Base-by-base conservation (phyloP, 2,113 vertebrate genomes). In the Psilopsiagon aurifrons region DNA sequence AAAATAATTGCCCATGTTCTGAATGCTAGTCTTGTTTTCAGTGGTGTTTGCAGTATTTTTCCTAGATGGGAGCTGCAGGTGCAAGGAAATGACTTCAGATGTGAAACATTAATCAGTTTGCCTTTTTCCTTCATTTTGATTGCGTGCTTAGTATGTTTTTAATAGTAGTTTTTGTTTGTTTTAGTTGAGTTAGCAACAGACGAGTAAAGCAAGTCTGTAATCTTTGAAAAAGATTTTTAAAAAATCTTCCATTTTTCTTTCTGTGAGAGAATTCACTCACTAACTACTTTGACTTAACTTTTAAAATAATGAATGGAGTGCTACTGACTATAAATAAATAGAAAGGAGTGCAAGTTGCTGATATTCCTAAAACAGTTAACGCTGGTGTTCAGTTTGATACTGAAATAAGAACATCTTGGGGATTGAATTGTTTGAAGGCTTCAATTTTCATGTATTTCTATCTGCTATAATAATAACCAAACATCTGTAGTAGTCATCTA, bases 41-140 rank as follows among this genome's bases (percentile, higher is more conserved):
- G 88, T 37, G 9, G 18, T 81, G 31, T 74, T 96, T 88, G 55
- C 95, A 96, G 86, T 93, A 94, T 90, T 97, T 98, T 96, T 91
- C 83, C 71, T 92, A 49, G 83, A 92, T 95, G 71, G 69, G 51
- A 94, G 78, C 83, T 93, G 89, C 94, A 97, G 96, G 88, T 97
- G 89, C 94, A 93, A 97, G 96, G 96, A 97, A 98, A 97, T 97
- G 49, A 95, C 97, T 97, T 97, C 95, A 98, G 74, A 95, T 95
- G 86, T 96, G 94, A 96, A 93, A 88, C 87, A 95, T 95, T 87
- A 95, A 96, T 97, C 87, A 93, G 10, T 94, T 94, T 94, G 71
- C 54, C 81, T 93, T 92, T 89, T 67, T 25, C 46, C 63, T 80
- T 86, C 43, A 46, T 95, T 94, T 96, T 82, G 73, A 76, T 88